A percentile compares a stretch with the other conserved stretches of the same genome.
These are phyloP conservation scores for Heliconius ethilla DNA, from an alignment of 2,888 invertebrate genomes.

Conservation along the genomic window DNA sequence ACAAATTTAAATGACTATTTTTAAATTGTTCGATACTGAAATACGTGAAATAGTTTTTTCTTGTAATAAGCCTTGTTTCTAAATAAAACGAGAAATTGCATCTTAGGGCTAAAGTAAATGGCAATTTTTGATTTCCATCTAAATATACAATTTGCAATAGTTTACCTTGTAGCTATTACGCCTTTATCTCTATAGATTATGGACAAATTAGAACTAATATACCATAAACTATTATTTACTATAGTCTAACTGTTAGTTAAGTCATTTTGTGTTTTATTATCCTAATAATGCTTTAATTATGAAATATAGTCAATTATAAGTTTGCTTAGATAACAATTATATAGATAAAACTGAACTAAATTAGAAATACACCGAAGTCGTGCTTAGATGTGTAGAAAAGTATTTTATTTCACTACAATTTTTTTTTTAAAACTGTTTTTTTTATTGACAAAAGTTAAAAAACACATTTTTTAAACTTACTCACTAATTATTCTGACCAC, in stretches of 20 bases:
- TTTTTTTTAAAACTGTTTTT: too few species aligned
- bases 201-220: conserved; percentile 2
- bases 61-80: neutral
- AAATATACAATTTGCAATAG: neutral
- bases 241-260: neutral
- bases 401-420: too few species aligned
- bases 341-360: too few species aligned
- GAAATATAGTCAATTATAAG: too few species aligned
- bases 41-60: neutral
- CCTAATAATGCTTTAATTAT: too few species aligned
- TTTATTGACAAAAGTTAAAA: too few species aligned
- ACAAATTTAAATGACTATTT: neutral
- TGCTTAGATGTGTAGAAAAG: too few species aligned
- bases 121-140: conserved; percentile 14
- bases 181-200: conserved; percentile 14
- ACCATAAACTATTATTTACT: neutral
- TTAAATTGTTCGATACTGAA: neutral
- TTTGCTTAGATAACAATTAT: too few species aligned
- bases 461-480: too few species aligned
- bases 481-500: too few species aligned
- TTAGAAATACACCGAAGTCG: too few species aligned
- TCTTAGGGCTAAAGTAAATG: conserved; percentile 6
- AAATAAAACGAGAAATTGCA: neutral
- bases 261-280: neutral
- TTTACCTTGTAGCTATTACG: neutral